These are phyloP conservation scores for Salminus brasiliensis DNA, from an alignment of 2,113 vertebrate species.

Conservation along the genomic window DNA sequence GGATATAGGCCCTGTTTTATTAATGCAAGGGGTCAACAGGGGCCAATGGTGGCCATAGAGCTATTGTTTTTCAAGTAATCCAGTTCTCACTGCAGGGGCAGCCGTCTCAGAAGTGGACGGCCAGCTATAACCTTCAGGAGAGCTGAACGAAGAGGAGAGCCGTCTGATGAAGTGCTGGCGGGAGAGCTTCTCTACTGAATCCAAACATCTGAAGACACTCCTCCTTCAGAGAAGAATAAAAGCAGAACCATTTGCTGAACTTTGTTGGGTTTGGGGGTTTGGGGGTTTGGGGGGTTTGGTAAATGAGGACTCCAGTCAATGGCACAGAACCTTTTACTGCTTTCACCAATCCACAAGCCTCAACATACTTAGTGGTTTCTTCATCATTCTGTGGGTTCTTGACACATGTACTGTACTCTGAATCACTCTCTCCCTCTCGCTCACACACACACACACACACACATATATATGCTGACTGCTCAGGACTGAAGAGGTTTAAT, in stretches of 20 bases:
- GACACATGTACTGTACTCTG: constrained; percentile 42
- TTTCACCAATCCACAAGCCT: constrained; percentile 33
- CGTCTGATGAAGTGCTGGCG: background rate
- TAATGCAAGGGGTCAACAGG: constrained; percentile 73
- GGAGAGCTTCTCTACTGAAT: background rate
- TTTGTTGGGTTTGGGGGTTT: constrained; percentile 42
- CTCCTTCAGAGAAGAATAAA: constrained; percentile 24
- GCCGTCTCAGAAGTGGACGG: constrained; percentile 13
- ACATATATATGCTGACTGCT: constrained; percentile 29
- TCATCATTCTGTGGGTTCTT: constrained; percentile 46
- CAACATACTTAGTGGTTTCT: constrained; percentile 40
- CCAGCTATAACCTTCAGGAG: constrained; percentile 16
- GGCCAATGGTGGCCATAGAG: constrained; percentile 63
- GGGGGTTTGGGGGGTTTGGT: no score
- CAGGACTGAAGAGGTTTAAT: constrained; percentile 57
- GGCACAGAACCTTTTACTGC: constrained; percentile 26
- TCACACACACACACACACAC: constrained; percentile 27
- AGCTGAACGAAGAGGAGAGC: constrained; percentile 16
- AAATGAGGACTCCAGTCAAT: constrained; percentile 39
- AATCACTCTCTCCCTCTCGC: constrained; percentile 17
- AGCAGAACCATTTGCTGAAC: constrained; percentile 2
- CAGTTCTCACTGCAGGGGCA: constrained; percentile 16
- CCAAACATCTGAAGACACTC: background rate
- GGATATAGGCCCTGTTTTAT: constrained; percentile 73
- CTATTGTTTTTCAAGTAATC: constrained; percentile 49